These are phyloP conservation scores for Ptyas mucosa DNA, from an alignment of 2,113 vertebrate species.

Conservation along the genomic window DNA sequence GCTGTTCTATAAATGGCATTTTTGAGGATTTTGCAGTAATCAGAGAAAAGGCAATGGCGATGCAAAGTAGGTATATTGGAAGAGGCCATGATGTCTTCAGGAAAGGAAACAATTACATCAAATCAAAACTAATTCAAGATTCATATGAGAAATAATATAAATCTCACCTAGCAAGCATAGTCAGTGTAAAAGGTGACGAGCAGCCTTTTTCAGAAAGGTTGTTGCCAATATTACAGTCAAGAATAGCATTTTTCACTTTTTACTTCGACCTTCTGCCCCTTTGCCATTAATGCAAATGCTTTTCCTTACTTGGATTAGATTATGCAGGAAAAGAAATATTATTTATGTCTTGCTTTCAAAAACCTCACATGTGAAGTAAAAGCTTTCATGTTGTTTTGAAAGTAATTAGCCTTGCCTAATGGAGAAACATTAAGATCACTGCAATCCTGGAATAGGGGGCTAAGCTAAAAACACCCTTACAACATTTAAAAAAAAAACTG, in stretches of 20 bases:
- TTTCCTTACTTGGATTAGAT: neutral
- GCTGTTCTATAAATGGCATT: neutral
- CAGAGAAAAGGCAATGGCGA: neutral
- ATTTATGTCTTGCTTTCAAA: constrained; percentile 22
- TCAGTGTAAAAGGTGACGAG: neutral
- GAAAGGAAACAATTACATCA: neutral
- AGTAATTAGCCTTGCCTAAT: constrained; percentile 20
- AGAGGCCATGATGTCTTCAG: neutral
- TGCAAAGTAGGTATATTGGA: neutral
- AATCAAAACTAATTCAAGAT: constrained; percentile 1
- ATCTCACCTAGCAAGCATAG: neutral
- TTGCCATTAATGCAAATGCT: neutral
- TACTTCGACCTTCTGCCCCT: neutral
- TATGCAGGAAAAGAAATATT: neutral
- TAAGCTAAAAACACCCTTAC: neutral
- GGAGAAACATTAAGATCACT: neutral
- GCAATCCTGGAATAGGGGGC: neutral
- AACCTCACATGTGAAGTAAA: constrained; percentile 16
- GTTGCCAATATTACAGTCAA: neutral
- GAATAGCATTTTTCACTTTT: neutral
- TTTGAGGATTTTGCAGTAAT: neutral
- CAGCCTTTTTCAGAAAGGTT: neutral
- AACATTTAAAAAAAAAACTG: constrained; percentile 15
- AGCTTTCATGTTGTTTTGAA: constrained; percentile 31
- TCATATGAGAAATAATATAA: constrained; percentile 11